A percentile compares a stretch with the other conserved stretches of the same genome.
phyloP scores from a whole-genome alignment of 2,888 invertebrate genomes.

The Dasysyrphus albostriatus region DNA sequence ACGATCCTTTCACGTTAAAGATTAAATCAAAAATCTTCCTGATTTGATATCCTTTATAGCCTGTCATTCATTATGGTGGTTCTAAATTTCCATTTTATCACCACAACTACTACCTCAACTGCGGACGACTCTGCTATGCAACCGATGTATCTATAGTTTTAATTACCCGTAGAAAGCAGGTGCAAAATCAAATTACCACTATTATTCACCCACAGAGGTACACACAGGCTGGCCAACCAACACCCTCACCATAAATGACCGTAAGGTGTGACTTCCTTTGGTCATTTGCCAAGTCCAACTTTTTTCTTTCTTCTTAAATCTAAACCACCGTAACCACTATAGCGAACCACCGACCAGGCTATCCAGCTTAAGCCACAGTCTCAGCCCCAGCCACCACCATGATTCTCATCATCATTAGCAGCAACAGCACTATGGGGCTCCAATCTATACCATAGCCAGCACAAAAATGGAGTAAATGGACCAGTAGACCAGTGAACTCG shows the following conservation, averaged over 20 bases:
- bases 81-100: constrained; percentile 32
- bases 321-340: constrained; percentile 16
- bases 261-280: constrained; percentile 31
- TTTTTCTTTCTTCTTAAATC: background rate
- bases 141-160: constrained; percentile 26
- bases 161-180: constrained; percentile 68
- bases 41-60: background rate
- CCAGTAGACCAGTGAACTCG: constrained; percentile 61
- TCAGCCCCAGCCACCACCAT: constrained; percentile 13
- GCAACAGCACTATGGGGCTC: constrained; percentile 15
- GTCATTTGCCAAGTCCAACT: constrained; percentile 47
- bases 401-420: constrained; percentile 54
- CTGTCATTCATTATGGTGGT: background rate
- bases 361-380: background rate
- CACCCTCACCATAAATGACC: constrained; percentile 51
- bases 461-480: constrained; percentile 33
- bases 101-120: constrained; percentile 16
- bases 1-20: background rate
- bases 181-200: constrained; percentile 45
- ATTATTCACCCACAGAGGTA: constrained; percentile 40
- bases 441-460: constrained; percentile 2
- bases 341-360: background rate
- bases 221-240: constrained; percentile 37
- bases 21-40: constrained; percentile 3
- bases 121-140: constrained; percentile 9